Evolutionary conservation across 1,140 invertebrate species (phyloP), one percentile per base, ranked within the genome.

Genomic region (Caenorhabditis inopinata): DNA sequence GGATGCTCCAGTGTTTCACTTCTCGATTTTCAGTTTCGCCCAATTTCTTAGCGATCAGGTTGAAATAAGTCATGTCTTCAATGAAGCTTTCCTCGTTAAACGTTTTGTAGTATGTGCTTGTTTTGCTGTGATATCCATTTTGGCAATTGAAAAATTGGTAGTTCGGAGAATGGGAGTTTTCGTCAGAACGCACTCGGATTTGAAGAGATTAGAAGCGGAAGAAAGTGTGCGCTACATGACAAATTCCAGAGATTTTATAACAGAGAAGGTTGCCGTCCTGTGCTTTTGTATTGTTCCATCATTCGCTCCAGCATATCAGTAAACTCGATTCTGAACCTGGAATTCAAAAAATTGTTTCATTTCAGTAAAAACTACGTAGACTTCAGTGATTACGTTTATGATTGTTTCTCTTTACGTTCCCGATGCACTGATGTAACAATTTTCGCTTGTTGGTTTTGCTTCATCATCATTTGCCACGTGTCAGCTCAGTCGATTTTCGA

Each of bases 351-450:
- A 42, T 42, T 7, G 5, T 42, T 42, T 14, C 38, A 42, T 78
- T 53, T 58, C 49, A 58, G 76, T 16, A 78, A 58, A 27, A 27
- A 32, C 23, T 58, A 53, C 32, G 42, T 45, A 7, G 48, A 78
- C 12, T 49, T 58, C 21, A 35, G 48, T 16, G 48, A 42, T 3
- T 48, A 53, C 16, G 76, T 78, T 58, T 27, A 16, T 18, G 48
- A 58, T 18, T 18, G 12, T 38, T 23, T 53, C 3, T 21, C 48
- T 6, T 32, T 75, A 35, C 74, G 45, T 7, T 4, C 14, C 18
- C 25, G 45, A 6, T 35, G 6, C 11, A 75, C 48, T 1, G 74
- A 75, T 48, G 11, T 75, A 7, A 48, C 46, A 0, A 16, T 75
- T 9, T 49, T 51, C 16, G 74, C 46, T 6, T 51, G 74, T 23